These are phyloP conservation scores for Trileptium ribeirensis DNA, from an alignment of 2,888 invertebrate genomes.

Conservation along the genomic window DNA sequence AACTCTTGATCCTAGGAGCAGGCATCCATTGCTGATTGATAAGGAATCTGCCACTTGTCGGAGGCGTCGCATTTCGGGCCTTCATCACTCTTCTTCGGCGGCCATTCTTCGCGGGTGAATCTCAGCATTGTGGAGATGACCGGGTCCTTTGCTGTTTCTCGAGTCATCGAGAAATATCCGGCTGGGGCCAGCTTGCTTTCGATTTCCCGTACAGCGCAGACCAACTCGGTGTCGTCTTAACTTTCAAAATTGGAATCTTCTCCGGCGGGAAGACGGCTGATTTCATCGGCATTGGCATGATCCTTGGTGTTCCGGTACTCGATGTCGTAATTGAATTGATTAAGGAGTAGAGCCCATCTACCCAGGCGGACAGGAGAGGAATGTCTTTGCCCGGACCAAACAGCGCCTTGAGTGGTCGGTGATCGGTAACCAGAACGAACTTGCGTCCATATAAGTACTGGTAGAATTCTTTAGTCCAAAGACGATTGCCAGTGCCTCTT, in stretches of 20 bases:
- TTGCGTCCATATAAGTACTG: slow-evolving; percentile 36
- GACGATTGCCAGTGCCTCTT: slow-evolving; percentile 36
- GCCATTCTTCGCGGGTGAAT: neutral
- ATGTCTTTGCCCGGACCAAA: slow-evolving; percentile 26
- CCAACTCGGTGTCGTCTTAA: slow-evolving; percentile 15
- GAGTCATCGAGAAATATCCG: neutral
- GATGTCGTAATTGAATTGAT: neutral
- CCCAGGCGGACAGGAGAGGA: slow-evolving; percentile 24
- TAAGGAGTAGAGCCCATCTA: slow-evolving; percentile 27
- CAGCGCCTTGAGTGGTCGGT: slow-evolving; percentile 32
- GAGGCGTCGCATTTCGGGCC: neutral
- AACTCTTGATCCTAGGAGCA: slow-evolving; percentile 17
- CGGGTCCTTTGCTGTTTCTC: slow-evolving; percentile 1
- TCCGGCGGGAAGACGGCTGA: slow-evolving; percentile 28
- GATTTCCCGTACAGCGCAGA: neutral
- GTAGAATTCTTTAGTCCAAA: slow-evolving; percentile 38
- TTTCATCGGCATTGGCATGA: slow-evolving; percentile 32
- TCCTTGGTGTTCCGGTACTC: slow-evolving; percentile 18
- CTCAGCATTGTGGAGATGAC: neutral
- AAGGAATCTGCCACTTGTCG: neutral
- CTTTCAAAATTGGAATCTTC: slow-evolving; percentile 20
- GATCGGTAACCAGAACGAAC: slow-evolving; percentile 34
- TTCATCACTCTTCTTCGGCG: neutral
- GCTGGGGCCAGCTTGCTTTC: neutral
- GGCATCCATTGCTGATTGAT: slow-evolving; percentile 34